Evolutionary conservation across 2,888 invertebrate species (phyloP).

Genomic region (Shargacucullia verbasci): DNA sequence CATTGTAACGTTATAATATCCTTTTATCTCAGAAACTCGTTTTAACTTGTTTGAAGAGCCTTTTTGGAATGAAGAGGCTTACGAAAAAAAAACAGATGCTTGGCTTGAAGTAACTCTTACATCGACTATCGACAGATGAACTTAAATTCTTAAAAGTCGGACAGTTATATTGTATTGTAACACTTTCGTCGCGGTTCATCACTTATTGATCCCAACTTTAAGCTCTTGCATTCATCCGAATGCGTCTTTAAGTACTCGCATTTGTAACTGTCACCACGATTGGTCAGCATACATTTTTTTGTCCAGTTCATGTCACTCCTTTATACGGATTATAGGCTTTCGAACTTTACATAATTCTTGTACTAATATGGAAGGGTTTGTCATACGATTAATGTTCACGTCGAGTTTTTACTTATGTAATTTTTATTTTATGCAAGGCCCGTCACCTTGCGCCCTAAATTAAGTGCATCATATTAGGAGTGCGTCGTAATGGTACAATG

Average conservation of each 20-base stretch:
- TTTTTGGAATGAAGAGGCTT: no score
- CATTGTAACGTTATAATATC: no score
- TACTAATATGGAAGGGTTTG: slow-evolving; percentile 53
- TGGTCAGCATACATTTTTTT: slow-evolving; percentile 59
- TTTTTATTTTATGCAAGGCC: slow-evolving; percentile 46
- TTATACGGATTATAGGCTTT: slow-evolving; percentile 58
- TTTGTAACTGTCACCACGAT: slow-evolving; percentile 63
- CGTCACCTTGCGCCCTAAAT: slow-evolving; percentile 43
- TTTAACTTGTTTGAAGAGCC: no score
- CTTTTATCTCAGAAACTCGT: no score
- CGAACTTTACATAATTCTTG: slow-evolving; percentile 57
- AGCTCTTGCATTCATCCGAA: slow-evolving; percentile 42
- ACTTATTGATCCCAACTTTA: slow-evolving; percentile 39
- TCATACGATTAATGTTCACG: slow-evolving; percentile 51
- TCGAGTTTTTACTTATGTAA: slow-evolving; percentile 48
- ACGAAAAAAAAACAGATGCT: no score
- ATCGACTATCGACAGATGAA: slow-evolving; percentile 1
- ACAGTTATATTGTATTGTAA: not conserved
- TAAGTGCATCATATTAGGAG: slow-evolving; percentile 48
- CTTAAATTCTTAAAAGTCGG: not conserved
- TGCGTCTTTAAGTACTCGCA: slow-evolving; percentile 47
- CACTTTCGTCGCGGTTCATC: slow-evolving; percentile 10
- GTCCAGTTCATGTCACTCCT: slow-evolving; percentile 48
- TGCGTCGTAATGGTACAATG: slow-evolving; percentile 31
- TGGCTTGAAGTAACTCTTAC: no score